Conservation (phyloP, 2,888 invertebrate species). For the Morpho helenor region DNA sequence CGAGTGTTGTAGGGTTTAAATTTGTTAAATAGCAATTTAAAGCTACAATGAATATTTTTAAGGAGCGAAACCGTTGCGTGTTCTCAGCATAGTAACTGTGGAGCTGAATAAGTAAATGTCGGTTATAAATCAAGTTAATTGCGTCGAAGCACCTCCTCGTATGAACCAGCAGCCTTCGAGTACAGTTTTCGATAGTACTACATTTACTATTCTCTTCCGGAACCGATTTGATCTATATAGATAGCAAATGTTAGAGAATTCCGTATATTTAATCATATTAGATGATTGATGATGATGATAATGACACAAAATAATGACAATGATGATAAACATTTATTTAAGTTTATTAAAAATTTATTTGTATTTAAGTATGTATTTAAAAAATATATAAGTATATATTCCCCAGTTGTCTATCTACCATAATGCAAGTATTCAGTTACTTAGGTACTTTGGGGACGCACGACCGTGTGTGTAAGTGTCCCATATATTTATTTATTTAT, state of each 20-base stretch:
- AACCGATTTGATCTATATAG: constrained; percentile 38
- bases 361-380: no score
- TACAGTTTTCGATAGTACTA: constrained; percentile 55
- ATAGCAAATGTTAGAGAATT: constrained; percentile 3
- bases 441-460: no score
- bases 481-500: no score
- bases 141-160: constrained; percentile 70
- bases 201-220: constrained; percentile 45
- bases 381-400: no score
- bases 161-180: constrained; percentile 59
- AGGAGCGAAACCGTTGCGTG: constrained; percentile 50
- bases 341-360: no score
- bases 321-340: no score
- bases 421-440: no score
- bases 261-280: no score
- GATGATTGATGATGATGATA: no score
- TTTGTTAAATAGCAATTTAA: constrained; percentile 18
- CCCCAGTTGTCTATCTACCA: no score
- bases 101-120: constrained; percentile 77
- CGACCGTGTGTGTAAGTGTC: no score
- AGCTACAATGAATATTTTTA: constrained; percentile 40
- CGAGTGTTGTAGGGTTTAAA: constrained; percentile 17
- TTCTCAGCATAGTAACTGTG: constrained; percentile 60
- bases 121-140: constrained; percentile 79
- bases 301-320: no score